phyloP scores from a whole-genome alignment of 1,140 invertebrate species.

The Macrobrachium nipponense region DNA sequence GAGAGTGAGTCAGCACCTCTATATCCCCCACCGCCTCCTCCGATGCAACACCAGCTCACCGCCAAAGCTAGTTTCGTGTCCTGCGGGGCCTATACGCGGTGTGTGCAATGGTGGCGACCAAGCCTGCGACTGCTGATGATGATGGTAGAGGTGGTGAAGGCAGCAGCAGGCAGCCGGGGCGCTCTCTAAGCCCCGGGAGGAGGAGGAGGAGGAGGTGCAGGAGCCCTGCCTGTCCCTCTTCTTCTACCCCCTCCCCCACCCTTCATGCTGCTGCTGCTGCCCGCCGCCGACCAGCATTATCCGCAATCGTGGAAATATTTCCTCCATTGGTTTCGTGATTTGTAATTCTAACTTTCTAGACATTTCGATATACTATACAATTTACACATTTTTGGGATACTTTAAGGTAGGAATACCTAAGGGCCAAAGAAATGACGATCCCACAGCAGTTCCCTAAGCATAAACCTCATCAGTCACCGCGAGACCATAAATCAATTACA shows the following conservation, averaged over 20 bases:
- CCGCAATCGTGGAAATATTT: constrained; percentile 64
- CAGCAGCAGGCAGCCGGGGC: constrained; percentile 46
- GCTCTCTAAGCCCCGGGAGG: constrained; percentile 53
- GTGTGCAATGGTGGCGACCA: constrained; percentile 59
- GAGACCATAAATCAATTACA: constrained; percentile 62
- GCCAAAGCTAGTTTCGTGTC: constrained; percentile 7
- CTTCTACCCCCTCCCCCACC: constrained; percentile 4
- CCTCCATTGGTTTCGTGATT: constrained; percentile 54
- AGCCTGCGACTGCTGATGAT: constrained; percentile 54
- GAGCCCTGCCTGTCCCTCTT: background rate
- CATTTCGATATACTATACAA: background rate
- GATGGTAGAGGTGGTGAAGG: constrained; percentile 51
- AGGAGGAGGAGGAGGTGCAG: constrained; percentile 14
- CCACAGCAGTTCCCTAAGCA: constrained; percentile 24
- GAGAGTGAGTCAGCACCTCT: background rate
- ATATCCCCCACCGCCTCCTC: background rate
- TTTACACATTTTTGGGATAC: no score
- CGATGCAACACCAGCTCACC: constrained; percentile 2
- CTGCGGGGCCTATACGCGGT: constrained; percentile 31
- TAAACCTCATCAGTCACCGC: constrained; percentile 56
- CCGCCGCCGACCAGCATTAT: constrained; percentile 53
- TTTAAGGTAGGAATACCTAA: no score
- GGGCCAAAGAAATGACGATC: background rate
- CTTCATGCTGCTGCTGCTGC: constrained; percentile 18
- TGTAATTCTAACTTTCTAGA: constrained; percentile 21